These are phyloP conservation scores for Macaria notata DNA, from an alignment of 2,888 invertebrate genomes.

Conservation along the genomic window DNA sequence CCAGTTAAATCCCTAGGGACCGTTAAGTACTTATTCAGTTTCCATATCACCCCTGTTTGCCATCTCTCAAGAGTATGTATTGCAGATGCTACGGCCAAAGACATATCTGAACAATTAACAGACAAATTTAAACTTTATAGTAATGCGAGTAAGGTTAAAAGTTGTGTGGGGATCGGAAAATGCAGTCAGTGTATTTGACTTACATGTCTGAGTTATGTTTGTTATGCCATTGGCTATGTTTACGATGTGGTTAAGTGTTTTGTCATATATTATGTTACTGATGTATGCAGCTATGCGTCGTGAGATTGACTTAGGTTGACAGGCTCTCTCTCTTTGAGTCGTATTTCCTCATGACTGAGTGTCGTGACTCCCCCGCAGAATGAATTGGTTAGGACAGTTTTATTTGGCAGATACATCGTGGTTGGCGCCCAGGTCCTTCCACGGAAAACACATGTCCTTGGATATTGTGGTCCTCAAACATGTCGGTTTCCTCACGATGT, in stretches of 20 bases:
- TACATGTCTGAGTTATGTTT: conserved; percentile 34
- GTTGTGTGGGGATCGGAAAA: not conserved
- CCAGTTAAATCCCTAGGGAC: conserved; percentile 4
- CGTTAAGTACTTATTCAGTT: conserved; percentile 23
- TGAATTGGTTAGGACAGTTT: too few relatives aligned
- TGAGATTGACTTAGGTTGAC: too few relatives aligned
- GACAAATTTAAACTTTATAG: conserved; percentile 7
- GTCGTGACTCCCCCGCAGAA: too few relatives aligned
- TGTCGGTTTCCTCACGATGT: too few relatives aligned
- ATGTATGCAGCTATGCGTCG: not conserved
- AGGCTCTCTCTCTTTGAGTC: too few relatives aligned
- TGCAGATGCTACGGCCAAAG: conserved; percentile 30
- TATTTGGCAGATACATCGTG: too few relatives aligned
- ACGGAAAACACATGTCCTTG: too few relatives aligned
- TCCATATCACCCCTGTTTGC: conserved; percentile 25
- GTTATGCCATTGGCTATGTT: conserved; percentile 33
- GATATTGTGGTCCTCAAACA: too few relatives aligned
- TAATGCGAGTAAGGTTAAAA: conserved; percentile 2
- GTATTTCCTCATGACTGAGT: too few relatives aligned
- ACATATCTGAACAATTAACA: conserved; percentile 8
- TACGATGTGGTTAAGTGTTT: conserved; percentile 30
- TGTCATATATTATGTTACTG: conserved; percentile 16
- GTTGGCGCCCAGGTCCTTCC: too few relatives aligned
- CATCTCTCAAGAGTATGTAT: conserved; percentile 23
- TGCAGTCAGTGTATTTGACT: conserved; percentile 33